Base-by-base conservation (phyloP, 2,797 vertebrate species). In the Odontamblyopus lacepedii region DNA sequence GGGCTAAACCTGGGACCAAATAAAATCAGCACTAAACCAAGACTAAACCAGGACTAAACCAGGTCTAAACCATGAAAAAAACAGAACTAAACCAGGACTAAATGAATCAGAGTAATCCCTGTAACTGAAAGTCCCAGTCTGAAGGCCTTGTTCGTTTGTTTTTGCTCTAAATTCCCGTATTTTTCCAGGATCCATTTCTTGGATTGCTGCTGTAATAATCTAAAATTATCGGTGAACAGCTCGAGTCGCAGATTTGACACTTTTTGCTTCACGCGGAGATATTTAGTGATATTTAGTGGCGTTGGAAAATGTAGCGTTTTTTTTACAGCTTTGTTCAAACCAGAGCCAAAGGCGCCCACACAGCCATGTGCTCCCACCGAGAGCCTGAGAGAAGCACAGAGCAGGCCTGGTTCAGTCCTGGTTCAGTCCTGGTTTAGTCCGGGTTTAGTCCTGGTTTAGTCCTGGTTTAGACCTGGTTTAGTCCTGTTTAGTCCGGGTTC, bases 161-260 rank as follows among this genome's bases (percentile, higher is more conserved):
- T 23, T 57, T 26, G 55, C 55, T 26, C 23, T 26, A 23, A 4
- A 26, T 57, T 57, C 55, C 55, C 23, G 26, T 12, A 57, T 57
- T 26, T 26, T 26, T 57, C 55, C 23, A 26, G 55, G n/a, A 57
- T 23, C 23, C 55, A 57, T 57, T 57, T 57, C 55, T 57, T 57
- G 55, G 55, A 57, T 26, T 26, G 55, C 6, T 23, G 23, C 55
- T 57, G 3, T 23, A 26, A 26, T 26, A 26, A 26, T 57, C 55
- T 57, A 57, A 57, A 57, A 57, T 57, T 57, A 57, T 57, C 55
- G 1, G 9, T 3, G 55, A 57, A 57, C 55, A 57, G 55, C 55
- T 57, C 55, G 55, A 57, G 55, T 57, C 23, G 23, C 55, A 57
- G 55, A 57, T 57, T 57, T 57, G 55, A 57, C 55, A 57, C 55